Evolutionary conservation across 2,113 vertebrate genomes (phyloP).

Genomic region (Scatophagus argus): DNA sequence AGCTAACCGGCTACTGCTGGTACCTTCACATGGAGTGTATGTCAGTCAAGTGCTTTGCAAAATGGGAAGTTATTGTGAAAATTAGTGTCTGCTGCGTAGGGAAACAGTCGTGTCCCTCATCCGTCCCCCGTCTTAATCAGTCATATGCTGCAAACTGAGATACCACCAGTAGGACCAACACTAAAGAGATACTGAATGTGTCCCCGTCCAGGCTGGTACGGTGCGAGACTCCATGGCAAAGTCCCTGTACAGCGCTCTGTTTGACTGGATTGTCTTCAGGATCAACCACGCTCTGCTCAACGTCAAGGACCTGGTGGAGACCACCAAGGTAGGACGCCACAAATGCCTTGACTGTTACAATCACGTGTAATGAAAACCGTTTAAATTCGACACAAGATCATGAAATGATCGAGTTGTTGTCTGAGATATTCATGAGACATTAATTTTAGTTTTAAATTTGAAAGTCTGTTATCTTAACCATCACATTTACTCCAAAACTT

Average conservation of each 20-base stretch:
- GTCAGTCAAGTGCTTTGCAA: too few relatives aligned
- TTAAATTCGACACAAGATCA: too few relatives aligned
- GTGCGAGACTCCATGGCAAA: conserved; percentile 98
- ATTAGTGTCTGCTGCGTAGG: too few relatives aligned
- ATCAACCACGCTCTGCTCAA: conserved; percentile 98
- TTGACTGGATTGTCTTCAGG: conserved; percentile 99
- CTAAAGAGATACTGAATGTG: not conserved
- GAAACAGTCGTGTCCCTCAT: not conserved
- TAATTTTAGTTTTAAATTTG: too few relatives aligned
- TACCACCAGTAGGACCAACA: not conserved
- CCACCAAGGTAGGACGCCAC: conserved; percentile 86
- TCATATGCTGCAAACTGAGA: not conserved
- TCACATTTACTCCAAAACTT: too few relatives aligned
- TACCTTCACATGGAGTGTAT: not conserved
- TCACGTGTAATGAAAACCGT: not conserved
- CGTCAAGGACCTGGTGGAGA: conserved; percentile 92
- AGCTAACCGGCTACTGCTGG: too few relatives aligned
- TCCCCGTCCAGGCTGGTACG: conserved; percentile 88
- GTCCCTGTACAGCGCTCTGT: conserved; percentile 95
- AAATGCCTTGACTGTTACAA: not conserved
- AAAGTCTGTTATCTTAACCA: too few relatives aligned
- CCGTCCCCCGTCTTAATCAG: not conserved
- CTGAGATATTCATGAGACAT: not conserved
- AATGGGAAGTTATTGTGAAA: too few relatives aligned
- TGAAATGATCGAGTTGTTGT: not conserved